Evolutionary conservation across 1,140 invertebrate genomes (phyloP), one percentile per base, ranked within the genome.

Genomic region (Hyphantria cunea): DNA sequence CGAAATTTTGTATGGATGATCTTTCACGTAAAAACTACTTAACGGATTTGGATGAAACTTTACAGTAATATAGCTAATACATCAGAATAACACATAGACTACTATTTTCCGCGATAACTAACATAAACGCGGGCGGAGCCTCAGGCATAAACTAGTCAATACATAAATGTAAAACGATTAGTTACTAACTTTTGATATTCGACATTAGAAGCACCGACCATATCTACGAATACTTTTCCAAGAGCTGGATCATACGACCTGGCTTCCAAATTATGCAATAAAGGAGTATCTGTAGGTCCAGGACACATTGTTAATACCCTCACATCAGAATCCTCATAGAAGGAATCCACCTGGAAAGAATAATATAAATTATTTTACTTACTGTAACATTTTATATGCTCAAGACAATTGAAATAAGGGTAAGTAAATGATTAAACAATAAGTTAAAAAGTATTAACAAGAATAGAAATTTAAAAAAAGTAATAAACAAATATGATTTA

Each of bases 261-360:
- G 6, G 63, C 51, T n/a, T 64, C 50, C 11, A 78, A 56, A 10
- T 66, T 62, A 3, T 66, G 45, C 14, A 78, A 17, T 37, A 82
- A 25, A 8, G 78, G 58, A 0, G 80, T 82, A 17, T 71, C 61
- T 0, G 78, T 82, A 0, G 70, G 42, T 10, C 78, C 78, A 6
- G 60, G 58, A 45, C 75, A 78, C 14, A 82, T 66, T 7, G 76
- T 74, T 17, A 82, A 47, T 11, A 82, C 50, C 17, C 80, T 68
- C 3, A 82, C 39, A 7, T 72, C 71, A 0, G 78, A 73, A 47
- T 52, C 17, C 4, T 74, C 68, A 17, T 69, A 67, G 51, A 82
- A 79, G 0, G 72, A 66, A 10, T 47, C 59, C 52, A 64, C 55
- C 80, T 82, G 49, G 13, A 65, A 70, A 59, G 3, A 39, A 39